These are phyloP conservation scores for Zosterops hypoxanthus DNA, from an alignment of 2,113 vertebrate species.

Conservation along the genomic window DNA sequence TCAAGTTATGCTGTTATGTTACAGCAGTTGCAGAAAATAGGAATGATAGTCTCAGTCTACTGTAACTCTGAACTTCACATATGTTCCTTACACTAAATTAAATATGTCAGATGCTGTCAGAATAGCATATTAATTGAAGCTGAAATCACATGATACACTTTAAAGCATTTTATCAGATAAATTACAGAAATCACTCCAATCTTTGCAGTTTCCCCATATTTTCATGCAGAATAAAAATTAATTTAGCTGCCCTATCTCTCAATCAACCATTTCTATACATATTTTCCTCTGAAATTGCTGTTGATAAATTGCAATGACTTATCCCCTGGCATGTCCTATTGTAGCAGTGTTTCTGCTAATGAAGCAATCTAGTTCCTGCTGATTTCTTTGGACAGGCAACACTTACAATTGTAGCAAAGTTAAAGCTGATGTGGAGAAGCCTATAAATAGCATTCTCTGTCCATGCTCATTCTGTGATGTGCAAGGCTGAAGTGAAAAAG, in stretches of 20 bases:
- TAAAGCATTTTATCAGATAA: neutral
- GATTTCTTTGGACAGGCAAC: neutral
- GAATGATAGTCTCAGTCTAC: neutral
- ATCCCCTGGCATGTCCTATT: neutral
- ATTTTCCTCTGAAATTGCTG: neutral
- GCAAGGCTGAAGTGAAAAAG: neutral
- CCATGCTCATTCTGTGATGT: slow-evolving; percentile 22
- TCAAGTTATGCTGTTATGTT: neutral
- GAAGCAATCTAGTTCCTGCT: neutral
- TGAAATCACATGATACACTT: neutral
- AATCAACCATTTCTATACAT: neutral
- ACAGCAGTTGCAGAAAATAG: neutral
- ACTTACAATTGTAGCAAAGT: slow-evolving; percentile 1
- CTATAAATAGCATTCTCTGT: neutral
- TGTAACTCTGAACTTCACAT: slow-evolving; percentile 9
- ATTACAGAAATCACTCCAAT: neutral
- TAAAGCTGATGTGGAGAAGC: neutral
- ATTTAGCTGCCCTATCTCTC: neutral
- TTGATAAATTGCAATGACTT: neutral
- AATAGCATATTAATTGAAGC: neutral
- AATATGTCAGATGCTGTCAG: neutral
- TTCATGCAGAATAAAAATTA: neutral
- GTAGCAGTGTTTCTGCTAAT: neutral
- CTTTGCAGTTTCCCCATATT: neutral
- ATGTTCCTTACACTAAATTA: neutral